Evolutionary conservation across 2,888 invertebrate genomes (phyloP), one percentile per base, ranked within the genome.

Genomic region (Ichneumoninae sp.): DNA sequence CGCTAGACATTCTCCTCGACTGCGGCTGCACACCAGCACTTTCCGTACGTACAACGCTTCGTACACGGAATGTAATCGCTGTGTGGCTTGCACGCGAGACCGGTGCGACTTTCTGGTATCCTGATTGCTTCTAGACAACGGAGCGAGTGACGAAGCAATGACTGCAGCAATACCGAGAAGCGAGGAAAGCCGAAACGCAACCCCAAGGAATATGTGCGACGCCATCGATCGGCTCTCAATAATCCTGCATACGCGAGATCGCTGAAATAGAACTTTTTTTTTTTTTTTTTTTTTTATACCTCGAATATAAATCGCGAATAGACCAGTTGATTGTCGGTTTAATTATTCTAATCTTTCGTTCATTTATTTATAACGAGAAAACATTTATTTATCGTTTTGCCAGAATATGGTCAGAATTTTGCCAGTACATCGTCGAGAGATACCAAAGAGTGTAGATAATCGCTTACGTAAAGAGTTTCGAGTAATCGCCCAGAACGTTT

Each of bases 121-220:
- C 91, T 90, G 89, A 33, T 91, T 85, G 76, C 71, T 87, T 83
- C 88, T 88, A 89, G 88, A 91, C 89, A 87, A 82, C 87, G 86
- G 88, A 90, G 89, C 89, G 91, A 91, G 90, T 91, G 91, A 90
- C 90, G 90, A 91, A 90, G 89, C 90, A 90, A 90, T 86, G 89
- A 87, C 85, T 82, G 89, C 89, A 89, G 87, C 89, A 88, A 79
- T 82, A 71, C 68, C 85, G 68, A 71, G 66, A 79, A 62, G 70
- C 79, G 44, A 60, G 66, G 76, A 75, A 62, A 76, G 76, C 65
- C 50, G 75, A 75, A 70, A 30, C n/a, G 77, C 10, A 83, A 72
- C 72, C 77, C 76, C 44, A 76, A 72, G 66, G 13, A 19, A 76
- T 44, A 22, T 2, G 6, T 52, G 16, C 10, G 22, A 16, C 16